Evolutionary conservation across 2,888 invertebrate species (phyloP).

Genomic region (Sminthurides aquaticus): DNA sequence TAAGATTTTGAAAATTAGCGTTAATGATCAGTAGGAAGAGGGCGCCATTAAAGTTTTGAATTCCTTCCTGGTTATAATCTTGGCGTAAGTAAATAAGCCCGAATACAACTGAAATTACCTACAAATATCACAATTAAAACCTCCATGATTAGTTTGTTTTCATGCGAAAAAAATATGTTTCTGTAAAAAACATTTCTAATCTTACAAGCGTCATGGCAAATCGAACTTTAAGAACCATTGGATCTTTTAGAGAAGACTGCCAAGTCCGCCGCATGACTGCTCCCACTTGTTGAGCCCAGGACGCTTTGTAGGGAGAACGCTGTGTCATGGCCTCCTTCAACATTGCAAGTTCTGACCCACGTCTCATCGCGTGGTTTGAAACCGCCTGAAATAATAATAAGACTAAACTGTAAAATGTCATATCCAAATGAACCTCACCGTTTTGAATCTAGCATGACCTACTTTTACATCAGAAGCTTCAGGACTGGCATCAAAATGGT

Average conservation of each 20-base stretch:
- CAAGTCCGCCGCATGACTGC: slow-evolving; percentile 87
- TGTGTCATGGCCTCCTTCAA: slow-evolving; percentile 13
- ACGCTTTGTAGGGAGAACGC: slow-evolving; percentile 66
- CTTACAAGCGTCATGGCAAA: slow-evolving; percentile 75
- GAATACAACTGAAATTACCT: slow-evolving; percentile 82
- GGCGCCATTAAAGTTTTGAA: slow-evolving; percentile 89
- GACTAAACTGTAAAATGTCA: too few species aligned
- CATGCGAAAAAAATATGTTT: too few species aligned
- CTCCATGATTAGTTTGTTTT: too few species aligned
- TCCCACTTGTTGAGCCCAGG: slow-evolving; percentile 79
- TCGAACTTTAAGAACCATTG: slow-evolving; percentile 79
- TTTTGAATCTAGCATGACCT: slow-evolving; percentile 39
- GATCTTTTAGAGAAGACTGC: slow-evolving; percentile 81
- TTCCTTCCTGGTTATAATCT: slow-evolving; percentile 71
- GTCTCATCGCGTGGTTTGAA: not conserved
- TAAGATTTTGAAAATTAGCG: slow-evolving; percentile 65
- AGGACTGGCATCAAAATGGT: slow-evolving; percentile 3
- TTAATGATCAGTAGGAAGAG: slow-evolving; percentile 83
- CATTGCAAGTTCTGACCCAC: slow-evolving; percentile 3
- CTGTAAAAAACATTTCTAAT: too few species aligned
- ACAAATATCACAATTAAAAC: slow-evolving; percentile 22
- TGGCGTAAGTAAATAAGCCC: slow-evolving; percentile 83
- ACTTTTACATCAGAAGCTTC: slow-evolving; percentile 57
- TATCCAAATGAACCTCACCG: too few species aligned
- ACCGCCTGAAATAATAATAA: not conserved